phyloP scores from a whole-genome alignment of 1,140 invertebrate genomes.

The Tetramorium alpestre region DNA sequence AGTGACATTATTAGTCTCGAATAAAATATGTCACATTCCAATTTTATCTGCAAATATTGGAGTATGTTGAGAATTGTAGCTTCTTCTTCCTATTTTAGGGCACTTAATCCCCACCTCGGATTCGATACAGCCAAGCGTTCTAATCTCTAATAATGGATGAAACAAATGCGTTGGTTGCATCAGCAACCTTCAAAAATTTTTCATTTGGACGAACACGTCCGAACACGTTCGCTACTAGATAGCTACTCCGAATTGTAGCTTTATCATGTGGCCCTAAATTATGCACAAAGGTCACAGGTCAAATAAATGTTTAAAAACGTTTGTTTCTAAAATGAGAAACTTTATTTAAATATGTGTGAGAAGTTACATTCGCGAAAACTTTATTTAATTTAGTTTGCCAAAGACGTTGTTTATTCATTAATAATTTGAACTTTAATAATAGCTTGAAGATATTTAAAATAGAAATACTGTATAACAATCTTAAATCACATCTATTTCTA shows the following conservation, averaged over 20 bases:
- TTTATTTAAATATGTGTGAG: neutral
- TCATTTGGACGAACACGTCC: too few relatives aligned
- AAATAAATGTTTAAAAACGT: neutral
- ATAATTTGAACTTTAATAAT: conserved; percentile 2
- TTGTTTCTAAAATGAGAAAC: neutral
- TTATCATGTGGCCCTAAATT: neutral
- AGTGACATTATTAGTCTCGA: neutral
- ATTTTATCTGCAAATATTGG: neutral
- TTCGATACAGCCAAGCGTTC: too few relatives aligned
- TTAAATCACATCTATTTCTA: neutral
- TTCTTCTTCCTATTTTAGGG: too few relatives aligned
- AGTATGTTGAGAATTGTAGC: neutral
- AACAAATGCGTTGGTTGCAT: too few relatives aligned
- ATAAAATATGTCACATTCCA: neutral
- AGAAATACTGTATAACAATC: conserved; percentile 2
- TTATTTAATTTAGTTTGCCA: conserved; percentile 1
- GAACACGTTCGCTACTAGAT: too few relatives aligned
- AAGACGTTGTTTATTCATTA: neutral
- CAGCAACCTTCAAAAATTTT: too few relatives aligned
- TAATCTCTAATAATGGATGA: too few relatives aligned
- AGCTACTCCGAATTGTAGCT: too few relatives aligned
- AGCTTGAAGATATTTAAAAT: neutral
- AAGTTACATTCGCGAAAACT: neutral
- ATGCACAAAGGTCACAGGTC: neutral
- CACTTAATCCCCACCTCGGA: too few relatives aligned